These are phyloP conservation scores for Chaitophorus viminalis DNA, from an alignment of 2,888 invertebrate genomes.

Conservation along the genomic window DNA sequence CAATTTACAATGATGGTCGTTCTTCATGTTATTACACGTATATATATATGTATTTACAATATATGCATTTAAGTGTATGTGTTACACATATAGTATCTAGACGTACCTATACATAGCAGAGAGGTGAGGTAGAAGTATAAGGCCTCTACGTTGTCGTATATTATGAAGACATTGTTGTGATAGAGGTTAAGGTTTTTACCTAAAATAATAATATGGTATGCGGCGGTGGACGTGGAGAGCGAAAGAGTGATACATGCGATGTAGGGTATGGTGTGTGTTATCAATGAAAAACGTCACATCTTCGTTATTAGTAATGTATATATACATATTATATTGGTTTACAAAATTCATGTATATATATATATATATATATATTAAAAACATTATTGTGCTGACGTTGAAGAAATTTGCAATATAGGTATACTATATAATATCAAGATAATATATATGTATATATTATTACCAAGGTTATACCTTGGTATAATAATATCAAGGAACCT, in stretches of 20 bases:
- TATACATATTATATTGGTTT: neutral
- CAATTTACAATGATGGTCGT: neutral
- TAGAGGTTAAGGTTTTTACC: slow-evolving; percentile 19
- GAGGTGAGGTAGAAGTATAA: neutral
- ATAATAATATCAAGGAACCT: neutral
- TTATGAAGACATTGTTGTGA: neutral
- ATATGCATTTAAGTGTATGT: neutral
- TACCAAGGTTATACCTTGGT: neutral
- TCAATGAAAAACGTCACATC: slow-evolving; percentile 23
- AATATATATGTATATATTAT: neutral
- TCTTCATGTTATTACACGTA: neutral
- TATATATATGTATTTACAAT: neutral
- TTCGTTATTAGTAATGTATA: slow-evolving; percentile 11
- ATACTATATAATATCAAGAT: slow-evolving; percentile 31
- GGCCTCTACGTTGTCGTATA: neutral
- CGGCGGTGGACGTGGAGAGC: neutral
- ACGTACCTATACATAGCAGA: neutral
- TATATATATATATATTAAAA: neutral
- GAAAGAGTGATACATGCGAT: neutral
- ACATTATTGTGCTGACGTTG: slow-evolving; percentile 13
- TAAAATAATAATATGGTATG: neutral
- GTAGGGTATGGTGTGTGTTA: neutral
- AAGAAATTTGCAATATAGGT: slow-evolving; percentile 33
- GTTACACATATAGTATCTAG: neutral
- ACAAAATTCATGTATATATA: neutral